Conservation (phyloP, 2,113 vertebrate genomes). For the Petrocephalus microphthalmus region DNA sequence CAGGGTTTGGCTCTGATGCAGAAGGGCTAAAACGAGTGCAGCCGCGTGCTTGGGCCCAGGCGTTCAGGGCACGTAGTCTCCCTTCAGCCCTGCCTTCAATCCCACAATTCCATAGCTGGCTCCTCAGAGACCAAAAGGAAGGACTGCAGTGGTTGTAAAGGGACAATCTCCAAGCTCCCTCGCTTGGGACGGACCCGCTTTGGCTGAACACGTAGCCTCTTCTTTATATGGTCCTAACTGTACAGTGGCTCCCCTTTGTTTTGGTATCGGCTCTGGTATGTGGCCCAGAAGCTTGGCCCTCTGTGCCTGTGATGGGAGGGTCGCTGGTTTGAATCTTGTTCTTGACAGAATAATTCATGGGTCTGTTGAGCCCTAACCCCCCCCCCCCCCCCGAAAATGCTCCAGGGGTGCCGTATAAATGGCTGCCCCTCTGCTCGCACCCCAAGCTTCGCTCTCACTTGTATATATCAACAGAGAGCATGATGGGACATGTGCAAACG, state of each 20-base stretch:
- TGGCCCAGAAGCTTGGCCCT: background rate
- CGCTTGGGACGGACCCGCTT: background rate
- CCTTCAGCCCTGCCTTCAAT: background rate
- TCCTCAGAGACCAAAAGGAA: background rate
- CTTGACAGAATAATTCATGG: background rate
- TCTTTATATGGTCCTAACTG: conserved; percentile 4
- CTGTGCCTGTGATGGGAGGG: background rate
- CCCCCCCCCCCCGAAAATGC: background rate
- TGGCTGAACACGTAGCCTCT: background rate
- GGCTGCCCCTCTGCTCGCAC: background rate
- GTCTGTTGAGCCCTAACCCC: background rate
- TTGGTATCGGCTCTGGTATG: too few species aligned
- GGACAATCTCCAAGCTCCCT: background rate
- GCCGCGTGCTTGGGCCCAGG: background rate
- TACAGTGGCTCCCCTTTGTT: background rate
- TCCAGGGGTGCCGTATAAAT: background rate
- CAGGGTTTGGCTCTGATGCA: background rate
- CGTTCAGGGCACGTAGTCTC: background rate
- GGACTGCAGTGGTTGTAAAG: background rate
- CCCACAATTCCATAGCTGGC: background rate
- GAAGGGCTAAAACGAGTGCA: background rate
- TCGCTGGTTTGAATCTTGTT: background rate
- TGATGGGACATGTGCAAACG: background rate
- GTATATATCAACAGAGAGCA: background rate
- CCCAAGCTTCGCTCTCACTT: background rate